Conservation (phyloP, 1,140 invertebrate species). For the Sycophila sp. region DNA sequence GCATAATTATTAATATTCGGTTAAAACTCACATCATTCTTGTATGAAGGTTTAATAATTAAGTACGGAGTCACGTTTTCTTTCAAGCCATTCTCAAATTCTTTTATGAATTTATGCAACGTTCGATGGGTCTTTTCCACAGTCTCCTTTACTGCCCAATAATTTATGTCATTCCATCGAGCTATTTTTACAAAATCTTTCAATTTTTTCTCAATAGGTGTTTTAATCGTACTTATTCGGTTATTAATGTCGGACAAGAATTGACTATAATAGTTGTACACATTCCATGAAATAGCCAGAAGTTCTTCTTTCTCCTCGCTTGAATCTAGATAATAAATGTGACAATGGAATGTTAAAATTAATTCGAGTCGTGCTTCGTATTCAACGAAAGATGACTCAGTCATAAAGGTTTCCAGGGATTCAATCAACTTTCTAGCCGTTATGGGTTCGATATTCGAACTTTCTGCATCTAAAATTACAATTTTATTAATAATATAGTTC, state of each 20-base stretch:
- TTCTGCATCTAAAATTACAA: conserved; percentile 31
- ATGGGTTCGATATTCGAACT: conserved; percentile 9
- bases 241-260: conserved; percentile 74
- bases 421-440: conserved; percentile 54
- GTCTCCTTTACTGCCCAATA: conserved; percentile 93
- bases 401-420: conserved; percentile 82
- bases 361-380: conserved; percentile 80
- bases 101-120: conserved; percentile 86
- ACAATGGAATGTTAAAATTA: conserved; percentile 82
- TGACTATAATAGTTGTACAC: conserved; percentile 86
- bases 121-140: conserved; percentile 87
- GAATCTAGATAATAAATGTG: conserved; percentile 71
- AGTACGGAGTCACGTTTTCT: conserved; percentile 54
- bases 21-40: conserved; percentile 29
- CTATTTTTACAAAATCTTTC: conserved; percentile 94
- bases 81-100: conserved; percentile 74
- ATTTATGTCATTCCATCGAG: conserved; percentile 94
- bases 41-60: conserved; percentile 48
- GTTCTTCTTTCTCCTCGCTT: conserved; percentile 64
- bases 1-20: not conserved
- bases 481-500: not conserved
- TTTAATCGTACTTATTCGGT: conserved; percentile 74
- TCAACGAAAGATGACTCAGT: conserved; percentile 86
- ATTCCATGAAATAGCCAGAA: conserved; percentile 84
- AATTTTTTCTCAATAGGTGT: conserved; percentile 90